Evolutionary conservation across 2,797 vertebrate genomes (phyloP), one percentile per base, ranked within the genome.

Genomic region (Myripristis jacobus): DNA sequence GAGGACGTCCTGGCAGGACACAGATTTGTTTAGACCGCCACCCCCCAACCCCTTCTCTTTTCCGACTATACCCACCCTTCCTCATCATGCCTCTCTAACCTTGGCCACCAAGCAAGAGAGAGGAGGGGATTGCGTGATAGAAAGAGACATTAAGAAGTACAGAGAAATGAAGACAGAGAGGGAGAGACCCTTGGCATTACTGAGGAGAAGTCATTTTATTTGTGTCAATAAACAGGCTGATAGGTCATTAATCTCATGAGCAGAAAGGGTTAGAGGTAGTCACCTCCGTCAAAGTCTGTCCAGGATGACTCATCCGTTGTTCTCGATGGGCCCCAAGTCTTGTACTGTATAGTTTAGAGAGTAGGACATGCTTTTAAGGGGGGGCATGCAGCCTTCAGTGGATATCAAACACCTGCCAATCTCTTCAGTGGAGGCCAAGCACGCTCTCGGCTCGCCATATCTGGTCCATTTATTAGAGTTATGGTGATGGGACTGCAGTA

Each of bases 321-420:
- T 84, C 72, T 83, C 43, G 77, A 86, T 36, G n/a, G 27, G 18
- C 73, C 87, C 83, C 83, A 86, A 87, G 87, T 87, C 70, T 77
- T 34, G 15, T 60, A 84, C 70, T 86, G 79, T 77, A 79, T 87
- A 76, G 85, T 91, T 87, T 77, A 81, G 79, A 83, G 79, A 83
- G 59, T 74, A 70, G 81, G 85, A 86, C 73, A 48, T 81, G 73
- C 34, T 69, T 84, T 84, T 84, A 25, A 56, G 53, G 72, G 68
- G 36, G 73, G 34, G 65, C 46, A 58, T 47, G 19, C 36, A 34
- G 75, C 63, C 74, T 80, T 84, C 72, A 34, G 24, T 83, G 89
- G 91, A 94, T 91, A 91, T 88, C 85, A 93, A 93, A 82, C 82
- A 91, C 85, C 84, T 89, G 91, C 81, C 87, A 89, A 79, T 88